Conservation (phyloP, 2,888 invertebrate genomes). For the Catotricha subobsoleta region DNA sequence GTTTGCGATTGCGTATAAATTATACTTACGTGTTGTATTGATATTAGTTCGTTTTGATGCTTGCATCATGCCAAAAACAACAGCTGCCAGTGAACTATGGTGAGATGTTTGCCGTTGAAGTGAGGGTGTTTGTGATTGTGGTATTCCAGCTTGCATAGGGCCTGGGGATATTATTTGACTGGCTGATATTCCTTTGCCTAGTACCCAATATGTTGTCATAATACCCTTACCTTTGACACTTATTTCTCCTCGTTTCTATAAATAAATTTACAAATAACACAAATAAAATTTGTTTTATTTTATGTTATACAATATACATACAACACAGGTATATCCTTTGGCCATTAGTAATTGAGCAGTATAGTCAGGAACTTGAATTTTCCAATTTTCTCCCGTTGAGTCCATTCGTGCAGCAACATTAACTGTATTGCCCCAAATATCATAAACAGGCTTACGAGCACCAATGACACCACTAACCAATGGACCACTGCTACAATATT, state of each 20-base stretch:
- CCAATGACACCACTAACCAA: constrained; percentile 92
- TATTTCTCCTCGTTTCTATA: constrained; percentile 66
- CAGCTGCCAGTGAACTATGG: constrained; percentile 63
- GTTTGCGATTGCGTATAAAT: neutral
- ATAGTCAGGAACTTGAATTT: constrained; percentile 75
- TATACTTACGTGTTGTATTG: constrained; percentile 25
- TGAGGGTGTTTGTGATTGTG: constrained; percentile 36
- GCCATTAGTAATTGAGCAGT: constrained; percentile 49
- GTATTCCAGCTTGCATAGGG: constrained; percentile 23
- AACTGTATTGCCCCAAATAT: constrained; percentile 95
- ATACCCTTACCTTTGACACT: constrained; percentile 89
- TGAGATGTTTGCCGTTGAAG: constrained; percentile 50
- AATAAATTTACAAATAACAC: neutral
- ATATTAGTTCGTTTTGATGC: constrained; percentile 34
- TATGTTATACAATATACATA: constrained; percentile 15
- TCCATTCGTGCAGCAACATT: constrained; percentile 97
- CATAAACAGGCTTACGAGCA: constrained; percentile 79
- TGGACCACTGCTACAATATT: constrained; percentile 55
- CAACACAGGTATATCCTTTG: constrained; percentile 28
- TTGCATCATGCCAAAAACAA: constrained; percentile 78
- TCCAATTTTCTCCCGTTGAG: constrained; percentile 72
- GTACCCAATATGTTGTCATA: constrained; percentile 89
- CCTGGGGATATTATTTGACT: constrained; percentile 24
- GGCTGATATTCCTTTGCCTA: constrained; percentile 34
- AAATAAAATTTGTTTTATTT: neutral